Percentiles rank a stretch among this genome's conserved stretches.
These are phyloP conservation scores for Isichthys henryi DNA, from an alignment of 2,113 vertebrate species.

Conservation along the genomic window DNA sequence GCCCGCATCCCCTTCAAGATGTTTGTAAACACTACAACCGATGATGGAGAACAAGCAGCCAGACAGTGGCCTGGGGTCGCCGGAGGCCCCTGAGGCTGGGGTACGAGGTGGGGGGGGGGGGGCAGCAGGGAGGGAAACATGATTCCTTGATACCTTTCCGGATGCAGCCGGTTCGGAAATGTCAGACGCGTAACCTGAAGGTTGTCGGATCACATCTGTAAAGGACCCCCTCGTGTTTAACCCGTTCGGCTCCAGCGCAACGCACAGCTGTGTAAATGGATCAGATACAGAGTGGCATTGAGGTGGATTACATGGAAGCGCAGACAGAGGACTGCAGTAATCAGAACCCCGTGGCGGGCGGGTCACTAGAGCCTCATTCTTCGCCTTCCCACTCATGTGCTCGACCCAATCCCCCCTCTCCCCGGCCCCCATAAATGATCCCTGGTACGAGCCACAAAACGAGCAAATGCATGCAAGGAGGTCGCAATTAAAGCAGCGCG, in stretches of 20 bases:
- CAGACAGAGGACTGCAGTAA: not conserved
- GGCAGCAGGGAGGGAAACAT: not conserved
- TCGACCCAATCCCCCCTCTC: not conserved
- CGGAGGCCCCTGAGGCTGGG: not conserved
- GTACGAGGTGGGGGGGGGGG: not conserved
- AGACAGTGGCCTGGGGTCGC: not conserved
- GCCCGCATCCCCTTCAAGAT: not conserved
- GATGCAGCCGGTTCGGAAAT: not conserved
- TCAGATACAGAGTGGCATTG: not conserved
- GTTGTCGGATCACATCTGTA: not conserved
- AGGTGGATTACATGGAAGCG: not conserved
- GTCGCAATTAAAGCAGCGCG: not conserved
- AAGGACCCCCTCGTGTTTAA: not conserved
- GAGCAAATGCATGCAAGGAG: not conserved
- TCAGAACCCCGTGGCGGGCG: not conserved
- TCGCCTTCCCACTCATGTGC: not conserved
- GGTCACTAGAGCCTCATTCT: not conserved
- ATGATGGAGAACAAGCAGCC: not conserved
- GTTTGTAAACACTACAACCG: not conserved
- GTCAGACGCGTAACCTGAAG: not conserved
- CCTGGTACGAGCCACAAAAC: not conserved
- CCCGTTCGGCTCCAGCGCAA: not conserved
- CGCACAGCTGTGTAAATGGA: not conserved
- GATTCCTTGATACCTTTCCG: not conserved
- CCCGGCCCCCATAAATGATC: not conserved